Conservation (phyloP, 2,113 vertebrate species). For the Guaruba guarouba region DNA sequence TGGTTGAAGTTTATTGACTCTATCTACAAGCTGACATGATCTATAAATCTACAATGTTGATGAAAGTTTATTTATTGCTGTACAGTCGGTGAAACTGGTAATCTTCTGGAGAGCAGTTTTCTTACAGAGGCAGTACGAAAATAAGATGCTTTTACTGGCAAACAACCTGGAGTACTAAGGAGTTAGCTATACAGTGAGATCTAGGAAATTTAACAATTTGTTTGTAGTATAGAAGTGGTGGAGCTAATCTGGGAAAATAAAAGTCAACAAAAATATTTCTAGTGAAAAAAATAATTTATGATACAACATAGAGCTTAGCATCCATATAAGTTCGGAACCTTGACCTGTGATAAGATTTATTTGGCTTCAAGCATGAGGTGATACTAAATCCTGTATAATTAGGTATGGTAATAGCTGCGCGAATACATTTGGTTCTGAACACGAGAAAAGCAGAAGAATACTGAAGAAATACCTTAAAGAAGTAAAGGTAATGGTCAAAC, state of each 20-base stretch:
- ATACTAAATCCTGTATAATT: background rate
- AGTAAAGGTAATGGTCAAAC: background rate
- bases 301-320: background rate
- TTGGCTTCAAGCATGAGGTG: background rate
- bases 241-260: background rate
- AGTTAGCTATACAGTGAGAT: background rate
- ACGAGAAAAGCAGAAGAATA: background rate
- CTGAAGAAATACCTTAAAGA: background rate
- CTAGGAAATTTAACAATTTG: background rate
- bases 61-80: background rate
- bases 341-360: background rate
- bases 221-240: background rate
- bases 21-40: background rate
- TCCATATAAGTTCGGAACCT: background rate
- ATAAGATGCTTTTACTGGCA: background rate
- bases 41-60: background rate
- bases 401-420: background rate
- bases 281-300: background rate
- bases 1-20: background rate
- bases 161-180: background rate
- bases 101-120: background rate
- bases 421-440: background rate
- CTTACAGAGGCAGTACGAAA: background rate
- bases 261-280: background rate
- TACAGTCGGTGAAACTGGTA: background rate